phyloP scores from a whole-genome alignment of 2,797 vertebrate species.

The Cyprinella venusta region DNA sequence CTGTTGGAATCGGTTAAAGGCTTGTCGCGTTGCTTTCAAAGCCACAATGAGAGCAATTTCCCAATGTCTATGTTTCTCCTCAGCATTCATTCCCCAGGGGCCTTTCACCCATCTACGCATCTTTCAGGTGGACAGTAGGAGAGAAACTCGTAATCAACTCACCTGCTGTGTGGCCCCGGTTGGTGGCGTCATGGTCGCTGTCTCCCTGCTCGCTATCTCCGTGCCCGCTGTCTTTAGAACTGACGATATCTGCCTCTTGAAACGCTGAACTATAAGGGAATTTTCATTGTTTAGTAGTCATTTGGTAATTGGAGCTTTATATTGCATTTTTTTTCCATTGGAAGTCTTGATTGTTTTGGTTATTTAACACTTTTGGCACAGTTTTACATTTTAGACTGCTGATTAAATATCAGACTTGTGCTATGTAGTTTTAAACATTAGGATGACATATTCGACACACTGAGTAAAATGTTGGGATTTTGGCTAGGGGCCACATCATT shows the following conservation, averaged over 20 bases:
- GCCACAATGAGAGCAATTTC: slow-evolving; percentile 67
- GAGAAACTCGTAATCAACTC: slow-evolving; percentile 76
- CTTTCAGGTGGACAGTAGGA: slow-evolving; percentile 9
- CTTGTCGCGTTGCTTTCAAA: slow-evolving; percentile 71
- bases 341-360: slow-evolving; percentile 1
- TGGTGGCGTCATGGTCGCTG: slow-evolving; percentile 98
- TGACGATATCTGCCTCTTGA: slow-evolving; percentile 98
- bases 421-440: neutral
- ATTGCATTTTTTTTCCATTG: neutral
- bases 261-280: slow-evolving; percentile 87
- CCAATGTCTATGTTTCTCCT: slow-evolving; percentile 28
- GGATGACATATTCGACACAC: neutral
- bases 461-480: neutral
- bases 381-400: neutral
- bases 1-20: slow-evolving; percentile 31
- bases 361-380: slow-evolving; percentile 17
- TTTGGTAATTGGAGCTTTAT: slow-evolving; percentile 9
- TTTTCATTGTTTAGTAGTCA: slow-evolving; percentile 10
- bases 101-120: neutral
- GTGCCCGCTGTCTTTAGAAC: slow-evolving; percentile 99
- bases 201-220: slow-evolving; percentile 99
- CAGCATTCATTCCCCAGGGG: neutral
- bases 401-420: slow-evolving; percentile 20
- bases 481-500: neutral
- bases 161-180: slow-evolving; percentile 95